Percentiles rank a stretch among this genome's conserved stretches.
These are phyloP conservation scores for Oscarella lobularis DNA, from an alignment of 37 sponge, comb jelly and placozoan genomes.

Conservation along the genomic window DNA sequence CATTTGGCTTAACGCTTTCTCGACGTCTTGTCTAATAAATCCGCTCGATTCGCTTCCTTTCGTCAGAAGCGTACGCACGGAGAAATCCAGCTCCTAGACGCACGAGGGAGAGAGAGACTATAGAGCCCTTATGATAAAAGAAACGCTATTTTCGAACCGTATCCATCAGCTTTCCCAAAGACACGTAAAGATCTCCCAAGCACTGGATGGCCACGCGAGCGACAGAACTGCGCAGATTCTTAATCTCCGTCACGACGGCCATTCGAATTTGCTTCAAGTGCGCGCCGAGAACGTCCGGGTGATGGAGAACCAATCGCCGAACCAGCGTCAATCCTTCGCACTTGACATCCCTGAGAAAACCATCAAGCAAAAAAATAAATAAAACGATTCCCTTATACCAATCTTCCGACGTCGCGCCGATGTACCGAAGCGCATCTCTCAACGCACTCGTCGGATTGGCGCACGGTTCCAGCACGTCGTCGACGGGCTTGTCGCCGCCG, in stretches of 20 bases:
- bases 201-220: slow-evolving; percentile 66
- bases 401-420: not conserved
- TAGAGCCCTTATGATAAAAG: slow-evolving; percentile 21
- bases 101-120: not conserved
- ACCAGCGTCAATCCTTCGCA: slow-evolving; percentile 37
- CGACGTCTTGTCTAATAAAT: slow-evolving; percentile 70
- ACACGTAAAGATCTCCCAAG: slow-evolving; percentile 46
- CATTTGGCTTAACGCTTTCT: slow-evolving; percentile 58
- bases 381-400: no score
- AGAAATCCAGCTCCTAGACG: slow-evolving; percentile 34
- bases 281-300: slow-evolving; percentile 28
- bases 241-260: slow-evolving; percentile 64
- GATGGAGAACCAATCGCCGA: slow-evolving; percentile 31
- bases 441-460: not conserved
- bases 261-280: slow-evolving; percentile 35
- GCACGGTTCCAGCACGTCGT: no score
- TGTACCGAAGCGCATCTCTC: not conserved
- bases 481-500: no score
- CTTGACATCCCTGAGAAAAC: slow-evolving; percentile 32
- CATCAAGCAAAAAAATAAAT: no score
- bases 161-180: slow-evolving; percentile 50
- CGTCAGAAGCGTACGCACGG: slow-evolving; percentile 45
- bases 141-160: no score
- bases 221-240: slow-evolving; percentile 76
- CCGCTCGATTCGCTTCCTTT: slow-evolving; percentile 54